phyloP scores from a whole-genome alignment of 2,797 vertebrate species.

The Nyctalus aviator region DNA sequence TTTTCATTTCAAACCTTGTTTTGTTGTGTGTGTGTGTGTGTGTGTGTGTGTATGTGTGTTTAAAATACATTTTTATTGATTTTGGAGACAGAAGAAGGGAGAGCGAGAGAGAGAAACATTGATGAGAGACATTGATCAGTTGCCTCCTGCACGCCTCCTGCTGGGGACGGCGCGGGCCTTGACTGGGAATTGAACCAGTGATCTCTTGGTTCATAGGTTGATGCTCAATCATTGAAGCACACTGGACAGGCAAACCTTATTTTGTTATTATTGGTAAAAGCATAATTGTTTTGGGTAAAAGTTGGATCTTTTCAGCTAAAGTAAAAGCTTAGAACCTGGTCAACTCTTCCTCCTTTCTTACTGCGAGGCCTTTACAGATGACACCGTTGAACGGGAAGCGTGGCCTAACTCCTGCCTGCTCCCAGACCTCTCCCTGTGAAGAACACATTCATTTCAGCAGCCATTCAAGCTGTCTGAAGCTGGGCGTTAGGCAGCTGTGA shows the following conservation, averaged over 20 bases:
- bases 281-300: slow-evolving; percentile 32
- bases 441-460: neutral
- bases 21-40: neutral
- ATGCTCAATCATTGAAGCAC: no score
- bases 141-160: no score
- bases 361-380: neutral
- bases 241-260: neutral
- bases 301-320: neutral
- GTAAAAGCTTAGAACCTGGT: slow-evolving; percentile 1
- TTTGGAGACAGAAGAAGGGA: no score
- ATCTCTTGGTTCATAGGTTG: no score
- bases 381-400: neutral
- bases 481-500: neutral
- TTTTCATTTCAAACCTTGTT: slow-evolving; percentile 46
- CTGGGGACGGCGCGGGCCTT: no score
- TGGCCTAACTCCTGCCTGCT: neutral
- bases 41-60: no score
- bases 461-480: slow-evolving; percentile 5
- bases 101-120: no score
- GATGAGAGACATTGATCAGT: no score
- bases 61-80: no score
- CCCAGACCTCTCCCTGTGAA: slow-evolving; percentile 1
- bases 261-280: slow-evolving; percentile 34
- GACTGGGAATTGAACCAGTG: no score
- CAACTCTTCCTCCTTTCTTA: slow-evolving; percentile 26